phyloP scores from a whole-genome alignment of 2,888 invertebrate species.

The Druceiella hillmani region DNA sequence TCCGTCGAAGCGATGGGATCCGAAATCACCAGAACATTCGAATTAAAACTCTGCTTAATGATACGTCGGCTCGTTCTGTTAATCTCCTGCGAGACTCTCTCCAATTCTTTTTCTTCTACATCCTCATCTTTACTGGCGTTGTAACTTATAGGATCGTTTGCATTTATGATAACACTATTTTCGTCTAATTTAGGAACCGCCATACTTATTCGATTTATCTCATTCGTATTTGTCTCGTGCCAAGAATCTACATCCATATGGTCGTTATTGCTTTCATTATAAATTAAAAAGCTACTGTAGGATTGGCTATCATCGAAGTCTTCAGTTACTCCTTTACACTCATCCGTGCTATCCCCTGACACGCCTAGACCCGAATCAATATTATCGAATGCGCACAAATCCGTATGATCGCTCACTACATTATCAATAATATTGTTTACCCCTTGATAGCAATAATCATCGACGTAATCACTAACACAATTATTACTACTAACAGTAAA shows the following conservation, averaged over 20 bases:
- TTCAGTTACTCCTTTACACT: background rate
- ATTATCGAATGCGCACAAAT: slow-evolving; percentile 32
- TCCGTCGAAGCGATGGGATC: slow-evolving; percentile 39
- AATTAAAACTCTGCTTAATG: slow-evolving; percentile 57
- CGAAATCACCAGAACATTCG: slow-evolving; percentile 63
- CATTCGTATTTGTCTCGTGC: slow-evolving; percentile 31
- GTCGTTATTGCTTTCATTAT: slow-evolving; percentile 20
- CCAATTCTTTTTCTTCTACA: slow-evolving; percentile 53
- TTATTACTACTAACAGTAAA: slow-evolving; percentile 39
- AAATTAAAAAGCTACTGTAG: background rate
- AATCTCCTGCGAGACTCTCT: slow-evolving; percentile 57
- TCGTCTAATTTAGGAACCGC: slow-evolving; percentile 37
- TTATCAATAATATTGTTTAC: too few relatives aligned
- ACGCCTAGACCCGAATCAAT: background rate
- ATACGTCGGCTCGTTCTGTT: slow-evolving; percentile 60
- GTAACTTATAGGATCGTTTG: slow-evolving; percentile 36
- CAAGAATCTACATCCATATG: slow-evolving; percentile 25
- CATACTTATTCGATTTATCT: slow-evolving; percentile 36
- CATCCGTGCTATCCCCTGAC: background rate
- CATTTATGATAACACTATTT: slow-evolving; percentile 45
- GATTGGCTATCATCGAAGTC: background rate
- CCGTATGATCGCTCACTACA: slow-evolving; percentile 45
- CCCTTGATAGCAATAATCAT: slow-evolving; percentile 48
- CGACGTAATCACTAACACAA: slow-evolving; percentile 39
- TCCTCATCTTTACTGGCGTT: slow-evolving; percentile 48